phyloP scores from a whole-genome alignment of 2,888 invertebrate species.

The Spicauda simplicius region DNA sequence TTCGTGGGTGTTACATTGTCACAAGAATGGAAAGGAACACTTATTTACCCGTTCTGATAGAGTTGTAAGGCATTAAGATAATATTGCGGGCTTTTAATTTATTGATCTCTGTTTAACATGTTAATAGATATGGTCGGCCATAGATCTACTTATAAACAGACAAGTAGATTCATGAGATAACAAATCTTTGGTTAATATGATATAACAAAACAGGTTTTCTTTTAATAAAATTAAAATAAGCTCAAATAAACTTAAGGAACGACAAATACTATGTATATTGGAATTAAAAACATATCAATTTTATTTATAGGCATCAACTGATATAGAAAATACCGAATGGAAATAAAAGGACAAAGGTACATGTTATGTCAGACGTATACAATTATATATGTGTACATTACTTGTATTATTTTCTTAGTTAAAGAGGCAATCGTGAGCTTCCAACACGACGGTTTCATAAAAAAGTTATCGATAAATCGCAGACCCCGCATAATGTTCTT shows the following conservation, averaged over 20 bases:
- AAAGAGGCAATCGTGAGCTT: conserved; percentile 76
- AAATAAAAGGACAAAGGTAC: too few relatives aligned
- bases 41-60: conserved; percentile 33
- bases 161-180: neutral
- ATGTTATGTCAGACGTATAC: too few relatives aligned
- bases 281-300: too few relatives aligned
- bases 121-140: neutral
- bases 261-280: too few relatives aligned
- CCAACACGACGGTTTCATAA: conserved; percentile 74
- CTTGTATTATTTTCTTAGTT: conserved; percentile 40
- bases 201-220: too few relatives aligned
- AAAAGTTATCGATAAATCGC: conserved; percentile 77
- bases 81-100: conserved; percentile 24
- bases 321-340: neutral
- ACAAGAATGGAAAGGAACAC: conserved; percentile 33
- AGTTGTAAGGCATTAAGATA: conserved; percentile 30
- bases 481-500: conserved; percentile 59
- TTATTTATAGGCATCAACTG: neutral
- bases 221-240: too few relatives aligned
- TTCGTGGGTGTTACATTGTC: conserved; percentile 36
- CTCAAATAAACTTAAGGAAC: too few relatives aligned
- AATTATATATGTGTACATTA: neutral
- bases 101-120: conserved; percentile 16
- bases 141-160: neutral
- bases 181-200: too few relatives aligned